phyloP scores from a whole-genome alignment of 2,797 vertebrate species.

The Allobates femoralis region DNA sequence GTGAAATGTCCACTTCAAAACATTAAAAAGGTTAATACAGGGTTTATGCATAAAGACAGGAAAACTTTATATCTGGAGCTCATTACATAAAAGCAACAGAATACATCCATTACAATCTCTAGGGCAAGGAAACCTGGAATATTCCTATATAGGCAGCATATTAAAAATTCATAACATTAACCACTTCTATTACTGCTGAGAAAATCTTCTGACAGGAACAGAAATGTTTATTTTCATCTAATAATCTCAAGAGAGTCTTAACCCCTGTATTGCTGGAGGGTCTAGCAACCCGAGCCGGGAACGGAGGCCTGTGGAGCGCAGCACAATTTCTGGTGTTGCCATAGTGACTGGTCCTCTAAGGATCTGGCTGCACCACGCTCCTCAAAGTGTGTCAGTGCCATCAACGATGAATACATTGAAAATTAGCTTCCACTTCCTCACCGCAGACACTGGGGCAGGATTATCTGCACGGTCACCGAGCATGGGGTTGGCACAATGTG shows the following conservation, averaged over 20 bases:
- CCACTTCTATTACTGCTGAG: conserved; percentile 63
- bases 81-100: neutral
- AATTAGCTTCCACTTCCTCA: conserved; percentile 74
- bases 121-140: neutral
- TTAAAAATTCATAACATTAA: conserved; percentile 72
- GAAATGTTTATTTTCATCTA: conserved; percentile 70
- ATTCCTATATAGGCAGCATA: conserved; percentile 37
- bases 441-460: conserved; percentile 48
- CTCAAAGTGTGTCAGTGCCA: conserved; percentile 73
- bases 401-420: conserved; percentile 77
- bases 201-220: conserved; percentile 73
- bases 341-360: conserved; percentile 90
- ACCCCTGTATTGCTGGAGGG: conserved; percentile 71
- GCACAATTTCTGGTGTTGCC: conserved; percentile 85
- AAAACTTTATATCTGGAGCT: neutral
- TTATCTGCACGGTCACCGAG: neutral
- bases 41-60: too few relatives aligned
- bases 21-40: too few relatives aligned
- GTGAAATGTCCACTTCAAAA: too few relatives aligned
- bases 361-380: conserved; percentile 71
- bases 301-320: conserved; percentile 80
- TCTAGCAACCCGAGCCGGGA: conserved; percentile 55
- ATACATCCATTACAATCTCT: neutral
- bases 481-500: neutral
- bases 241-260: conserved; percentile 59